Percentiles rank a stretch among this genome's conserved stretches.
These are phyloP conservation scores for Laodelphax striatellus DNA, from an alignment of 1,140 invertebrate genomes.

Conservation along the genomic window DNA sequence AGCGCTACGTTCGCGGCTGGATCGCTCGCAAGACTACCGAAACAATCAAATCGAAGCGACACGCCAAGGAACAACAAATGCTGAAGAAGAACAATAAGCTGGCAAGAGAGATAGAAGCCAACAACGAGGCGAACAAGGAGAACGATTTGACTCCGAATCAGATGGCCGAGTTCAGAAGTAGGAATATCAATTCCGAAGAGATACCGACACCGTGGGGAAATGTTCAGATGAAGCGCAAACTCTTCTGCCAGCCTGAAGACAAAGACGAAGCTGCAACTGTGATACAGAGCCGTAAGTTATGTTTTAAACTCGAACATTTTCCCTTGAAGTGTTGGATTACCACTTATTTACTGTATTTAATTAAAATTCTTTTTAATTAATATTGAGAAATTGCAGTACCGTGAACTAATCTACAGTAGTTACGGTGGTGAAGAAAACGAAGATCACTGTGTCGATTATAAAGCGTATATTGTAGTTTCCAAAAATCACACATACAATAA, in stretches of 20 bases:
- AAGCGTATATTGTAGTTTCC: too few relatives aligned
- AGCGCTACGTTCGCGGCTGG: conserved; percentile 54
- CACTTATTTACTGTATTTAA: too few relatives aligned
- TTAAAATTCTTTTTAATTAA: too few relatives aligned
- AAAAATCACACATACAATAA: too few relatives aligned
- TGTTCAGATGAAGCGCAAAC: conserved; percentile 30
- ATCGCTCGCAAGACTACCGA: conserved; percentile 32
- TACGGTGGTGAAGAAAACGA: too few relatives aligned
- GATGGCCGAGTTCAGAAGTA: not conserved
- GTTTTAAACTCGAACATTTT: too few relatives aligned
- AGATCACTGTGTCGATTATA: too few relatives aligned
- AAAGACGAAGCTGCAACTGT: conserved; percentile 45
- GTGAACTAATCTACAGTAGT: too few relatives aligned
- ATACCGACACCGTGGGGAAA: conserved; percentile 14
- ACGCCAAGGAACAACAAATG: conserved; percentile 1
- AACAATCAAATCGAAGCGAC: conserved; percentile 3
- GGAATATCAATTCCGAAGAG: not conserved
- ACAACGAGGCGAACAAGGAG: conserved; percentile 11
- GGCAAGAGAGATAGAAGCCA: not conserved
- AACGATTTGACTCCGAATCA: not conserved
- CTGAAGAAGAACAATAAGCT: conserved; percentile 5
- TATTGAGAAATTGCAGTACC: too few relatives aligned
- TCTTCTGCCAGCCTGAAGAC: conserved; percentile 9
- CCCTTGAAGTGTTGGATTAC: too few relatives aligned
- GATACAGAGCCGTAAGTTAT: conserved; percentile 52